phyloP scores from a whole-genome alignment of 2,113 vertebrate genomes.

The Coryphaenoides rupestris region DNA sequence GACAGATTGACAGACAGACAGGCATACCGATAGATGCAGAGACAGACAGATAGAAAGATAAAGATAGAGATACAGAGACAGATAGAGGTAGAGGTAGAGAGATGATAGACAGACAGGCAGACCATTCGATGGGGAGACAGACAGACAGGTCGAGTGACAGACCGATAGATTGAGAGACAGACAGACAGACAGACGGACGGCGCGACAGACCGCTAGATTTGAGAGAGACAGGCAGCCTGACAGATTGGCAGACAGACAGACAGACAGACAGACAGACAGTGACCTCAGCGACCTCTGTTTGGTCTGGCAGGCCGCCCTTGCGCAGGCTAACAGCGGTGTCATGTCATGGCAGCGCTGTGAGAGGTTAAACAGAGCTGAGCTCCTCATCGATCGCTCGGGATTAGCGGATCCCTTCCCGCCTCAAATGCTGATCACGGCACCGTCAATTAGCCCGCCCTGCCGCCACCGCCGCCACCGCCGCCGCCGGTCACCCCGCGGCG shows the following conservation, averaged over 20 bases:
- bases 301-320: constrained; percentile 10
- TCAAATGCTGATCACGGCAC: constrained; percentile 11
- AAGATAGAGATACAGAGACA: too few species aligned
- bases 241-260: not conserved
- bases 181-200: not conserved
- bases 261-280: constrained; percentile 5
- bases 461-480: too few species aligned
- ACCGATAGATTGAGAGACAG: too few species aligned
- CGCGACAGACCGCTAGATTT: too few species aligned
- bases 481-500: too few species aligned
- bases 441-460: constrained; percentile 9
- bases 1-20: not conserved
- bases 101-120: too few species aligned
- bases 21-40: not conserved
- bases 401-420: constrained; percentile 11
- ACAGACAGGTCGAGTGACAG: too few species aligned
- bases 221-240: not conserved
- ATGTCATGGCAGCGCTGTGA: constrained; percentile 11
- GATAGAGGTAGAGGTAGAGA: too few species aligned
- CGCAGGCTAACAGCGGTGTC: constrained; percentile 16
- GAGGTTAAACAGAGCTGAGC: constrained; percentile 1
- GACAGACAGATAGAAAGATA: too few species aligned
- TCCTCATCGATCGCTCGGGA: constrained; percentile 19
- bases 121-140: too few species aligned
- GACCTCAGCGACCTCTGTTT: constrained; percentile 25